Conservation (phyloP, 2,113 vertebrate genomes). For the Platysternon megacephalum region DNA sequence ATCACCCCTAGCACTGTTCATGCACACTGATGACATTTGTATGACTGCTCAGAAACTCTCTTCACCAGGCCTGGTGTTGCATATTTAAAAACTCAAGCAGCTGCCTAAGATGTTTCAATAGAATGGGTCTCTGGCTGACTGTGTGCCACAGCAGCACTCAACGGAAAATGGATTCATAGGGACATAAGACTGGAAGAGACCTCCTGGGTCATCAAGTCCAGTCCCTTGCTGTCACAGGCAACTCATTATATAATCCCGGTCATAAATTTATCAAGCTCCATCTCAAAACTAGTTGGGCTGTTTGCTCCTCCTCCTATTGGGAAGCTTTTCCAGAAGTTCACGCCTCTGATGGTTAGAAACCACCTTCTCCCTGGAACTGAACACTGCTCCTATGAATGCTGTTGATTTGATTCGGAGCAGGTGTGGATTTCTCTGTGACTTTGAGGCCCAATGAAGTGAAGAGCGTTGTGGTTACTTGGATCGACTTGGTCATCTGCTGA, state of each 20-base stretch:
- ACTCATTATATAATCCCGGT: neutral
- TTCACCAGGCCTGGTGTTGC: neutral
- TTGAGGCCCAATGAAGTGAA: neutral
- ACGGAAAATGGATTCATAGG: neutral
- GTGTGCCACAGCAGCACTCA: neutral
- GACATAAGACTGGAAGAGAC: neutral
- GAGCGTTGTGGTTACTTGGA: neutral
- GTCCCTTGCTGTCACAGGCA: neutral
- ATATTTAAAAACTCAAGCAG: neutral
- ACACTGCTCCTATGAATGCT: neutral
- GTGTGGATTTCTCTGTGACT: neutral
- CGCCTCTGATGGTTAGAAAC: neutral
- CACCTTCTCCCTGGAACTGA: neutral
- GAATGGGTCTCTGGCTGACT: neutral
- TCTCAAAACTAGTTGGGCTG: constrained; percentile 47
- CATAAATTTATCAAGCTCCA: neutral
- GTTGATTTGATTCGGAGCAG: neutral
- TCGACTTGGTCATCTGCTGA: neutral
- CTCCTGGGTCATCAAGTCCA: neutral
- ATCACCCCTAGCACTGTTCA: neutral
- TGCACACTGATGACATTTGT: neutral
- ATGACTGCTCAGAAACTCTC: neutral
- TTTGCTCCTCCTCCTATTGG: constrained; percentile 49
- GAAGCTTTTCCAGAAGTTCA: constrained; percentile 2
- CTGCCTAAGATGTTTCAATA: neutral